Percentiles rank a stretch among this genome's conserved stretches.
phyloP scores from a whole-genome alignment of 2,888 invertebrate species.

The Hirudinaria manillensis region DNA sequence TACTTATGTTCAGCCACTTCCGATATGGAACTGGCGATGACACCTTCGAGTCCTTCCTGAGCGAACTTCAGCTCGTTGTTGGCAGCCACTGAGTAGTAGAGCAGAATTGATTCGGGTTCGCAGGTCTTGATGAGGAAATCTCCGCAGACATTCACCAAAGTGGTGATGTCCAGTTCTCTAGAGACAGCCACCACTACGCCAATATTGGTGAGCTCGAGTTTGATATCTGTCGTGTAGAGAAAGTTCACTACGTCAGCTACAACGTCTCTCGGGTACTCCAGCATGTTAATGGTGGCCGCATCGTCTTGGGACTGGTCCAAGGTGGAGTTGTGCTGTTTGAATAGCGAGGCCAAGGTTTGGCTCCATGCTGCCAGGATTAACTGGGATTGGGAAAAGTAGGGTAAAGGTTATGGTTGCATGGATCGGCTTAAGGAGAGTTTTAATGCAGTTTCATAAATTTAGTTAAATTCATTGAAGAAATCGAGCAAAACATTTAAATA shows the following conservation, averaged over 20 bases:
- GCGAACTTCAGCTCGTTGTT: slow-evolving; percentile 32
- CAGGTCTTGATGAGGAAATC: slow-evolving; percentile 33
- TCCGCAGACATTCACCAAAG: slow-evolving; percentile 30
- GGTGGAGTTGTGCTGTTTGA: slow-evolving; percentile 24
- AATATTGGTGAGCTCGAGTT: slow-evolving; percentile 26
- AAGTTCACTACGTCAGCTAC: slow-evolving; percentile 34
- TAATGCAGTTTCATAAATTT: background rate
- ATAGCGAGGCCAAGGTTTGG: slow-evolving; percentile 27
- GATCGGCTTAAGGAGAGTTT: too few relatives aligned
- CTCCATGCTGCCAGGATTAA: slow-evolving; percentile 31
- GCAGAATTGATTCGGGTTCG: slow-evolving; percentile 18
- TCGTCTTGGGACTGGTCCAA: slow-evolving; percentile 5
- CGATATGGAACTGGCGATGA: slow-evolving; percentile 27
- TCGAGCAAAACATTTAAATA: background rate
- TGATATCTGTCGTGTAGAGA: slow-evolving; percentile 33
- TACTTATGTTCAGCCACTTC: slow-evolving; percentile 26
- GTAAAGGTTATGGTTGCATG: too few relatives aligned
- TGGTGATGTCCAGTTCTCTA: slow-evolving; percentile 30
- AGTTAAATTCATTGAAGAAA: background rate
- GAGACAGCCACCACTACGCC: slow-evolving; percentile 30
- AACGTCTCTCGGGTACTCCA: slow-evolving; percentile 24
- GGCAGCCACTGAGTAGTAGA: slow-evolving; percentile 34
- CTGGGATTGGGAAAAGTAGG: background rate
- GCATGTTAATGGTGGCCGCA: slow-evolving; percentile 32
- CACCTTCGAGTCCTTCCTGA: slow-evolving; percentile 20